Base-by-base conservation (phyloP, 2,888 invertebrate species). In the Cremastinae sp. region DNA sequence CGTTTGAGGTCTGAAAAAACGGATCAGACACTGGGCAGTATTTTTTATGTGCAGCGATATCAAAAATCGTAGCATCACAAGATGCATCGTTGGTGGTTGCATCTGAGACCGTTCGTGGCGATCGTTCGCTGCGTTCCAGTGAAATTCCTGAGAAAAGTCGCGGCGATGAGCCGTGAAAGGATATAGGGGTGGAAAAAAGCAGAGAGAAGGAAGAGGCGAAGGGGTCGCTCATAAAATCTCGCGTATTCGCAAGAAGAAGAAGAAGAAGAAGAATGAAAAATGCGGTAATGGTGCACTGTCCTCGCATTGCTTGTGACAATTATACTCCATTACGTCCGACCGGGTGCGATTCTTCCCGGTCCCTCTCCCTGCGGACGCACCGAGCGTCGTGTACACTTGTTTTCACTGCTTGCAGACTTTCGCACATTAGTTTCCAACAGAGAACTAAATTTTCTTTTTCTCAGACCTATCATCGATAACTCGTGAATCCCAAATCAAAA, bases 291-390 rank as follows among this genome's bases (percentile, higher is more conserved):
- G 88, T 84, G 86, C 86, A 85, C 86, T 86, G 88, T 88, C 88
- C 87, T 88, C 89, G 89, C 89, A 89, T 89, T 89, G 85, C 89
- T 89, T 70, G 84, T 84, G 87, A 89, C 89, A 89, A 89, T 89
- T 89, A 89, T 89, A 88, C 87, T 87, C 89, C 88, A 89, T 89
- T 89, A 89, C 83, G 81, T 81, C 85, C 85, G 81, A 80, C 81
- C 81, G 82, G 74, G 77, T 77, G 77, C 77, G 77, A 77, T 65
- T 69, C 74, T 68, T 56, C 73, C 74, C 65, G 68, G 66, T 65
- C 53, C 56, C 47, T 68, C 49, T 59, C 37, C 20, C 70, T 43
- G 51, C 58, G 61, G 41, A 68, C 56, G 47, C 45, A 64, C 51
- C 14, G 37, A 43, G 41, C 49, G 28, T 22, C n/a, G 37, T n/a